These are phyloP conservation scores for Misgurnus mizolepis DNA, from an alignment of 2,113 vertebrate species.

Conservation along the genomic window DNA sequence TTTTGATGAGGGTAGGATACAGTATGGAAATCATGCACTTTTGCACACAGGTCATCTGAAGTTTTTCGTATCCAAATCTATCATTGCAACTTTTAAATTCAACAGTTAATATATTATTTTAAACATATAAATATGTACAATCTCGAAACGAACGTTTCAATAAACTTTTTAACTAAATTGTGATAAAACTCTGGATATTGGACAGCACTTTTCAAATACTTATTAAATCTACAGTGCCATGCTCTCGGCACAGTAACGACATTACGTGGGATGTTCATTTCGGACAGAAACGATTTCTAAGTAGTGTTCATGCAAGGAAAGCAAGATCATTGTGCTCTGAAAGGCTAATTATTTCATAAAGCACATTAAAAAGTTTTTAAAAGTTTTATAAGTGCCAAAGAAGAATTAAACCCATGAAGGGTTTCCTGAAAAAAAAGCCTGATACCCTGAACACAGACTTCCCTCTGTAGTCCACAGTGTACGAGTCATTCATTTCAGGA, in stretches of 20 bases:
- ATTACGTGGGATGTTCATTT: slow-evolving; percentile 66
- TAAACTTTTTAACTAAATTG: slow-evolving; percentile 77
- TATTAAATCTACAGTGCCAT: slow-evolving; percentile 69
- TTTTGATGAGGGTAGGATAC: slow-evolving; percentile 40
- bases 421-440: slow-evolving; percentile 38
- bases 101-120: slow-evolving; percentile 74
- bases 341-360: slow-evolving; percentile 82
- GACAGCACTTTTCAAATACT: slow-evolving; percentile 75
- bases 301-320: slow-evolving; percentile 73
- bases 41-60: slow-evolving; percentile 50
- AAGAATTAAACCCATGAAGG: slow-evolving; percentile 57
- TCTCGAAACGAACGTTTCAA: slow-evolving; percentile 80
- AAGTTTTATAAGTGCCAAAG: slow-evolving; percentile 54
- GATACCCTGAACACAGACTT: slow-evolving; percentile 54
- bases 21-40: slow-evolving; percentile 55
- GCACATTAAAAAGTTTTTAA: slow-evolving; percentile 70
- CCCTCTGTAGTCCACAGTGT: slow-evolving; percentile 76
- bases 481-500: slow-evolving; percentile 85
- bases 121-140: slow-evolving; percentile 96
- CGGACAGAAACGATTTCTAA: slow-evolving; percentile 65
- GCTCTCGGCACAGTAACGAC: slow-evolving; percentile 60
- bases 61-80: slow-evolving; percentile 51
- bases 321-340: slow-evolving; percentile 66
- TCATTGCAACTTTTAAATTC: slow-evolving; percentile 72
- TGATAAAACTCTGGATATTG: slow-evolving; percentile 73